phyloP scores from a whole-genome alignment of 2,888 invertebrate genomes.

The Apamea crenata region DNA sequence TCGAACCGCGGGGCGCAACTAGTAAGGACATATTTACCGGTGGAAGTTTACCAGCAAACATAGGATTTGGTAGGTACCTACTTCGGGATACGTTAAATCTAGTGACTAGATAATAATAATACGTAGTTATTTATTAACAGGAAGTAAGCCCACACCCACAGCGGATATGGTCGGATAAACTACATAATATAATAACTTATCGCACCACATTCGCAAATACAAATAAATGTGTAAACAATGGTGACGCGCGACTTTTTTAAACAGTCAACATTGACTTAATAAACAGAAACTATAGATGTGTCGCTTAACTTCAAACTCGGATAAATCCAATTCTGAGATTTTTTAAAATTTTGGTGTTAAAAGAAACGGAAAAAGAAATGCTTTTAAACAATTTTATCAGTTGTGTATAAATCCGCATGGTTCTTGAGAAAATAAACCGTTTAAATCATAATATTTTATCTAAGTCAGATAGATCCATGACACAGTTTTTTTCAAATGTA shows the following conservation, averaged over 20 bases:
- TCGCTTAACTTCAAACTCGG: no score
- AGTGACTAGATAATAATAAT: not conserved
- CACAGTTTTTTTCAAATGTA: no score
- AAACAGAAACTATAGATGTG: no score
- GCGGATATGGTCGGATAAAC: conserved; percentile 29
- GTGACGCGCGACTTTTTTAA: not conserved
- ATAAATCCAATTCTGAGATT: no score
- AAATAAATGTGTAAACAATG: conserved; percentile 28
- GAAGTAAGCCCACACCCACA: conserved; percentile 10
- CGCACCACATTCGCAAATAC: conserved; percentile 15
- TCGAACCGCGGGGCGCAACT: no score
- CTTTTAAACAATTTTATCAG: no score
- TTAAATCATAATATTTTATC: no score
- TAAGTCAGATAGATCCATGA: no score
- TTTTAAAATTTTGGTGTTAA: no score
- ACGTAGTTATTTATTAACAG: conserved; percentile 3
- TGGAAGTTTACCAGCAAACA: not conserved
- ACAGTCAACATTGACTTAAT: not conserved
- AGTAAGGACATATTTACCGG: not conserved
- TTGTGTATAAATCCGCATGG: no score
- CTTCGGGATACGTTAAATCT: not conserved
- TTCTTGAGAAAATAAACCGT: no score
- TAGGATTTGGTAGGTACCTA: not conserved
- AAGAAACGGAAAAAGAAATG: no score
- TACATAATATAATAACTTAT: not conserved